phyloP scores from a whole-genome alignment of 2,888 invertebrate species.

The Dione juno region DNA sequence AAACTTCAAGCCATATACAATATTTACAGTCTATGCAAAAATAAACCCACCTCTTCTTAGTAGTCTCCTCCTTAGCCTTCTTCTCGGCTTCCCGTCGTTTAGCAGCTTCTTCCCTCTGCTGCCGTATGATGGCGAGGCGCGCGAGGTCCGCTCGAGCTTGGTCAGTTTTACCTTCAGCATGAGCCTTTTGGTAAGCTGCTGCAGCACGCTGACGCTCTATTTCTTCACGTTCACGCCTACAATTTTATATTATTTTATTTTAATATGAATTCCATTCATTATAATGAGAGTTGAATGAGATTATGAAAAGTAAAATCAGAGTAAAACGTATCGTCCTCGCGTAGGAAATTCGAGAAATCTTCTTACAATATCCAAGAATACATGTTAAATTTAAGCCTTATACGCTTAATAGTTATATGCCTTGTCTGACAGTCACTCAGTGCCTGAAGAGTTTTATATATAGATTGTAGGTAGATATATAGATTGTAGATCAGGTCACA shows the following conservation, averaged over 20 bases:
- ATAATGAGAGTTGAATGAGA: too few relatives aligned
- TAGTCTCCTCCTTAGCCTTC: constrained; percentile 84
- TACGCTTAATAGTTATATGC: too few relatives aligned
- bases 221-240: constrained; percentile 91
- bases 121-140: constrained; percentile 95
- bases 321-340: too few relatives aligned
- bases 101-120: constrained; percentile 98
- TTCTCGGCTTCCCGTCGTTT: constrained; percentile 94
- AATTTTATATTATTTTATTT: constrained; percentile 14
- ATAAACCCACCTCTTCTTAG: constrained; percentile 64
- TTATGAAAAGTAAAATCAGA: too few relatives aligned
- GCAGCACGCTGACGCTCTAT: constrained; percentile 95
- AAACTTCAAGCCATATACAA: not conserved
- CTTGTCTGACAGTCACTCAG: too few relatives aligned
- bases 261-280: not conserved
- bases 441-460: too few relatives aligned
- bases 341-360: too few relatives aligned
- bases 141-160: constrained; percentile 98
- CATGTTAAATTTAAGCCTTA: too few relatives aligned
- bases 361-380: too few relatives aligned
- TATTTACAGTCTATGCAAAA: not conserved
- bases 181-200: constrained; percentile 95
- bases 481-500: too few relatives aligned
- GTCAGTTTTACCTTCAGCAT: constrained; percentile 97
- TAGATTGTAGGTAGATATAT: too few relatives aligned